Conservation (phyloP, 2,113 vertebrate species). For the Elachura formosa region DNA sequence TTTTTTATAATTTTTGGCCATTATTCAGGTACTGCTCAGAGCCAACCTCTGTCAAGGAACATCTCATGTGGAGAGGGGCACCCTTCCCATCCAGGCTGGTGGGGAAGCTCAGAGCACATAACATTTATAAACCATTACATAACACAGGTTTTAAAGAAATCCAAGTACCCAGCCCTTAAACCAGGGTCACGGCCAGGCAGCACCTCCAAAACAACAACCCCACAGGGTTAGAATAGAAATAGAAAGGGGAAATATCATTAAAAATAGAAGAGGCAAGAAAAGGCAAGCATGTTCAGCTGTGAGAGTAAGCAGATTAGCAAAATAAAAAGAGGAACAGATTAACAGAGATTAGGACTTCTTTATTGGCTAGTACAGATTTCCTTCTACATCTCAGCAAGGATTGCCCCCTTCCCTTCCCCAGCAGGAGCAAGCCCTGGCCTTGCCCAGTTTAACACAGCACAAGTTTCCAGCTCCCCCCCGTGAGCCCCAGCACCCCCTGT, state of each 20-base stretch:
- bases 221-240: not conserved
- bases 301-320: not conserved
- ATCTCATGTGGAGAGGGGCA: not conserved
- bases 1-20: not conserved
- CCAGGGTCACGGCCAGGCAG: not conserved
- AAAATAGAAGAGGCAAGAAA: not conserved
- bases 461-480: accelerated
- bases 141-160: not conserved
- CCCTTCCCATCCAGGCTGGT: not conserved
- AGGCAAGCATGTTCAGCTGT: not conserved
- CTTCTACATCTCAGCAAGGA: not conserved
- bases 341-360: not conserved
- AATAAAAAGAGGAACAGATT: not conserved
- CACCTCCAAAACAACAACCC: not conserved
- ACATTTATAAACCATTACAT: not conserved
- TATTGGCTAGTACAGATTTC: slow-evolving; percentile 22
- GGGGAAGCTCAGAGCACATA: not conserved
- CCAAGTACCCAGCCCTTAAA: not conserved
- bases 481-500: accelerated
- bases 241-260: not conserved
- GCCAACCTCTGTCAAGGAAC: not conserved
- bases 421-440: not conserved
- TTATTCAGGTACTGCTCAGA: not conserved
- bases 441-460: accelerated
- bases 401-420: not conserved